Percentiles rank a stretch among this genome's conserved stretches.
Conservation (phyloP, 2,113 vertebrate genomes). For the Ciconia boyciana region DNA sequence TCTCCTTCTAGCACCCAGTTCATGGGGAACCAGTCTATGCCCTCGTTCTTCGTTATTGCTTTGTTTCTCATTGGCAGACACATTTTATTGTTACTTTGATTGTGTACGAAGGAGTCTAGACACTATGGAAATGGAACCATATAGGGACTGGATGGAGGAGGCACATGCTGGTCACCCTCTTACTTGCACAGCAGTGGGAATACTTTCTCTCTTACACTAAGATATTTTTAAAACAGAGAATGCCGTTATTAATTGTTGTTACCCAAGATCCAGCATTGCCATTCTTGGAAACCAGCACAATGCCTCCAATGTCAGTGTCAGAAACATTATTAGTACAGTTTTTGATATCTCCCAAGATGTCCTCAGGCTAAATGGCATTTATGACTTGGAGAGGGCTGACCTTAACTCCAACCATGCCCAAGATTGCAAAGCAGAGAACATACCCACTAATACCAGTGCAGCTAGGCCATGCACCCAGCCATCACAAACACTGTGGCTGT, state of each 20-base stretch:
- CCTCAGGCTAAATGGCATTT: not conserved
- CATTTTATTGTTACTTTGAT: not conserved
- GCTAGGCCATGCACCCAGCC: accelerated
- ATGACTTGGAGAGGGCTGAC: not conserved
- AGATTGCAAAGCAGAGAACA: not conserved
- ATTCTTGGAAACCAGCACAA: slow-evolving; percentile 30
- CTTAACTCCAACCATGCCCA: not conserved
- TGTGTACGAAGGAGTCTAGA: slow-evolving; percentile 28
- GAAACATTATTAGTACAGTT: not conserved
- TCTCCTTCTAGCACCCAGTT: not conserved
- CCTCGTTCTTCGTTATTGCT: not conserved
- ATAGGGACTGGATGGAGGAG: slow-evolving; percentile 25
- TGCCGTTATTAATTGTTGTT: slow-evolving; percentile 32
- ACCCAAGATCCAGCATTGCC: slow-evolving; percentile 41
- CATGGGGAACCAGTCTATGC: not conserved
- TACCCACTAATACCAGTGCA: not conserved
- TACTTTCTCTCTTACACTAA: slow-evolving; percentile 45
- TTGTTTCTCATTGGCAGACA: not conserved
- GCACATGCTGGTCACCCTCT: slow-evolving; percentile 16
- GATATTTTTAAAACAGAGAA: slow-evolving; percentile 60
- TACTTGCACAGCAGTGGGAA: slow-evolving; percentile 48
- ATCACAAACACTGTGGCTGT: not conserved
- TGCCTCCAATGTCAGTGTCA: not conserved
- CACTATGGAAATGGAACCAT: slow-evolving; percentile 34
- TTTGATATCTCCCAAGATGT: not conserved